Base-by-base conservation (phyloP, 2,113 vertebrate species). In the Sturnira hondurensis region DNA sequence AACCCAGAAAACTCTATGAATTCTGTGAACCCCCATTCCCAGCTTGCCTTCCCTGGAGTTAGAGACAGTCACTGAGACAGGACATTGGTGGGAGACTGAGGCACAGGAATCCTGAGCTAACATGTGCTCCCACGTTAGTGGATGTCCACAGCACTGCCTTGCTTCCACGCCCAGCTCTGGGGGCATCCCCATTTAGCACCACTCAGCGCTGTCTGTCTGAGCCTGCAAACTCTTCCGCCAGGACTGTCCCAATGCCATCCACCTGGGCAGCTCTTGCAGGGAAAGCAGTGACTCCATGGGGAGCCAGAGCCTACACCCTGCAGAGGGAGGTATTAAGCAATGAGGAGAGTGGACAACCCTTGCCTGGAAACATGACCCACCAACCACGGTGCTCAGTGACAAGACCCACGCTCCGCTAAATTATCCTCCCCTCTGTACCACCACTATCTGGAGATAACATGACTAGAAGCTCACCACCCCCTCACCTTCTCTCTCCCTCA, bases 231-330 rank as follows among this genome's bases (percentile, higher is more conserved):
- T 61, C 2, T 24, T 36, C 52, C 16, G 31, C 33, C 31, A 11
- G 17, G 43, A n/a, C 31, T 1, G 6, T n/a, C 33, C 13, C 36
- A 8, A 24, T 1, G 15, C 80, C 7, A 12, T 47, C 13, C 33
- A 33, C 24, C 54, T 16, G 16, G 45, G 33, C 65, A 86, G n/a
- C 54, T 38, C 4, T 4, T 26, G 4, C n/a, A 89, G 61, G 24
- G 3, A 36, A 26, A 22, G 26, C 26, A 7, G 12, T 7, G 38
- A 20, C 16, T 80, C 12, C 28, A 52, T 36, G 54, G 22, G 67
- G 36, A 52, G 63, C 20, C 0, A 1, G 52, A 86, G 14, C 4
- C 0, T 4, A 7, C 16, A 24, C 10, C 24, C 33, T 22, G 2
- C 5, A 13, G 38, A 54, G 7, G 38, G 16, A 43, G 11, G 43